These are phyloP conservation scores for Melanostigma gelatinosum DNA, from an alignment of 2,113 vertebrate genomes.

Conservation along the genomic window DNA sequence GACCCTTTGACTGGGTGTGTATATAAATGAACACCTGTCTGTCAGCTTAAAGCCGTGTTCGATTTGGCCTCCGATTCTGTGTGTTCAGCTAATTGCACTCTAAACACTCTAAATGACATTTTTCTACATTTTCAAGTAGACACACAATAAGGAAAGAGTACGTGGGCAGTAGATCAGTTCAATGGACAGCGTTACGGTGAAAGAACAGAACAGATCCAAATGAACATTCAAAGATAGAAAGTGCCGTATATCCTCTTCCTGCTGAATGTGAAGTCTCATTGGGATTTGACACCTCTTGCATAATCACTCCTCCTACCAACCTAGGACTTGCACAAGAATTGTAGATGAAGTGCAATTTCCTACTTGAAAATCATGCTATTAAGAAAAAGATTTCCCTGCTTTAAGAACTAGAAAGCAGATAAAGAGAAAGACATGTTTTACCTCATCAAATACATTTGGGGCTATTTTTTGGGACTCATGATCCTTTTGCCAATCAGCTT, in stretches of 20 bases:
- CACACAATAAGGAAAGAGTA: not conserved
- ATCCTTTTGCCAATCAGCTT: constrained; percentile 11
- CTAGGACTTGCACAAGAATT: constrained; percentile 3
- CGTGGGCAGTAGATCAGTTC: constrained; percentile 7
- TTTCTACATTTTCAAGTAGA: constrained; percentile 21
- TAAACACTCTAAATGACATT: constrained; percentile 2
- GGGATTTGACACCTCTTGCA: constrained; percentile 16
- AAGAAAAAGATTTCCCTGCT: not conserved
- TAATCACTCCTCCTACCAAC: constrained; percentile 16
- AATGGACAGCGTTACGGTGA: not conserved
- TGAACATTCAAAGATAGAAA: constrained; percentile 2
- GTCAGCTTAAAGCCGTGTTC: constrained; percentile 70
- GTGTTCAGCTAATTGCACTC: constrained; percentile 78
- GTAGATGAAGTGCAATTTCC: constrained; percentile 5
- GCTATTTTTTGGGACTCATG: not conserved
- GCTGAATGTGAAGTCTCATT: constrained; percentile 4
- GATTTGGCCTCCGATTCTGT: constrained; percentile 71
- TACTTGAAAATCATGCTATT: constrained; percentile 7
- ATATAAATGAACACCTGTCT: constrained; percentile 70
- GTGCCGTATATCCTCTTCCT: not conserved
- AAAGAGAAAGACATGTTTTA: not conserved
- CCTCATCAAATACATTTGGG: not conserved
- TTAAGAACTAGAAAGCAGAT: not conserved
- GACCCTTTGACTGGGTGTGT: constrained; percentile 37
- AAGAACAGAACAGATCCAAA: constrained; percentile 21